Conservation (phyloP, 92 coral and sea anemone species). For the Porites rus region DNA sequence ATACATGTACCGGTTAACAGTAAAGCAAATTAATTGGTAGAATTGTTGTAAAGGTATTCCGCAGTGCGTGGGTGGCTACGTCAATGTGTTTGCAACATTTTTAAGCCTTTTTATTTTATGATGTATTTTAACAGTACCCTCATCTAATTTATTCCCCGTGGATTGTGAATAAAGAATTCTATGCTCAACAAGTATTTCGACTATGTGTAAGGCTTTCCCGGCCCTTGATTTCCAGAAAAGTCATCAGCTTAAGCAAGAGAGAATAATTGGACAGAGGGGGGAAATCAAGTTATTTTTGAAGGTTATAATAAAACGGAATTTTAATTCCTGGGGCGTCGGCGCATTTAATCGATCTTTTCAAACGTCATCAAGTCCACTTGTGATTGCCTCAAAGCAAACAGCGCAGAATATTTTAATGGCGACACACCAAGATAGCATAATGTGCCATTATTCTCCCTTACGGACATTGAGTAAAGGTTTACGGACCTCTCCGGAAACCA, state of each 20-base stretch:
- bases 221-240: neutral
- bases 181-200: constrained; percentile 9
- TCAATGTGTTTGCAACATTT: constrained; percentile 34
- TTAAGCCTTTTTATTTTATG: constrained; percentile 48
- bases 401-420: too few species aligned
- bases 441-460: too few species aligned
- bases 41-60: constrained; percentile 21
- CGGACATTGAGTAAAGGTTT: too few species aligned
- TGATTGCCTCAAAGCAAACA: too few species aligned
- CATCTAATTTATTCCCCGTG: constrained; percentile 70
- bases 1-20: constrained; percentile 14
- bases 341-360: too few species aligned
- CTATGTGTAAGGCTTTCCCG: neutral
- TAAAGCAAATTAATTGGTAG: neutral
- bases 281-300: too few species aligned
- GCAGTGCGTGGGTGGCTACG: constrained; percentile 30
- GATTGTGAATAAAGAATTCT: constrained; percentile 61
- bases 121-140: constrained; percentile 67
- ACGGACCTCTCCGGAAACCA: too few species aligned
- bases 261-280: too few species aligned
- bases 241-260: too few species aligned
- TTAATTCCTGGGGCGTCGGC: neutral
- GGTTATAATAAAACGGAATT: too few species aligned
- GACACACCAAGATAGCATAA: too few species aligned
- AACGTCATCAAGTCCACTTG: too few species aligned